These are phyloP conservation scores for Pogonus chalceus DNA, from an alignment of 1,140 invertebrate species.

Conservation along the genomic window DNA sequence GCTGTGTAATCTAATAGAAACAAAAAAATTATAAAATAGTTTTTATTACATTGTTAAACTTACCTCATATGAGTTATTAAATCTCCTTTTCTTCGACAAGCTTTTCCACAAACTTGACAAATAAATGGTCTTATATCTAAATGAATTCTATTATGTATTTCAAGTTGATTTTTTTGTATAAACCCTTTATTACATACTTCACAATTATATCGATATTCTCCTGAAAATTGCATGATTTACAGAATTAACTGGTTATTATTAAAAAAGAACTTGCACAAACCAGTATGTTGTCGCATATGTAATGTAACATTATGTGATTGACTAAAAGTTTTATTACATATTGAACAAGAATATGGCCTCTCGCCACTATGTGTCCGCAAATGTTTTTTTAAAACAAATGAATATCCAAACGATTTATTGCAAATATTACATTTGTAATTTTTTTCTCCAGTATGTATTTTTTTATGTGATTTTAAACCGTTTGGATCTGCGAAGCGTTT, in stretches of 20 bases:
- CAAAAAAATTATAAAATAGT: too few relatives aligned
- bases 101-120: conserved; percentile 20
- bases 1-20: too few relatives aligned
- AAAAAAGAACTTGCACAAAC: background rate
- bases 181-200: conserved; percentile 26
- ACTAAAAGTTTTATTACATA: conserved; percentile 21
- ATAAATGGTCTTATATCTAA: conserved; percentile 19
- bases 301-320: conserved; percentile 20
- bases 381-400: conserved; percentile 29
- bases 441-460: conserved; percentile 35
- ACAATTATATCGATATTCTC: conserved; percentile 25
- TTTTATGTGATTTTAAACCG: conserved; percentile 33
- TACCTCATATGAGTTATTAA: conserved; percentile 23
- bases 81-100: conserved; percentile 22
- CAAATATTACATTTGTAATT: conserved; percentile 25
- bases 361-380: conserved; percentile 26
- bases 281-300: conserved; percentile 21
- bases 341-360: conserved; percentile 23
- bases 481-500: conserved; percentile 35
- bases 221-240: background rate
- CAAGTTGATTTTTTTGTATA: conserved; percentile 19
- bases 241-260: background rate
- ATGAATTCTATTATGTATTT: conserved; percentile 20
- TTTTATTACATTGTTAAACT: too few relatives aligned
- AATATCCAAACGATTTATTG: conserved; percentile 27